These are phyloP conservation scores for Halisarca cf. caerulea DNA, from an alignment of 37 sponge, comb jelly and placozoan genomes.

Conservation along the genomic window DNA sequence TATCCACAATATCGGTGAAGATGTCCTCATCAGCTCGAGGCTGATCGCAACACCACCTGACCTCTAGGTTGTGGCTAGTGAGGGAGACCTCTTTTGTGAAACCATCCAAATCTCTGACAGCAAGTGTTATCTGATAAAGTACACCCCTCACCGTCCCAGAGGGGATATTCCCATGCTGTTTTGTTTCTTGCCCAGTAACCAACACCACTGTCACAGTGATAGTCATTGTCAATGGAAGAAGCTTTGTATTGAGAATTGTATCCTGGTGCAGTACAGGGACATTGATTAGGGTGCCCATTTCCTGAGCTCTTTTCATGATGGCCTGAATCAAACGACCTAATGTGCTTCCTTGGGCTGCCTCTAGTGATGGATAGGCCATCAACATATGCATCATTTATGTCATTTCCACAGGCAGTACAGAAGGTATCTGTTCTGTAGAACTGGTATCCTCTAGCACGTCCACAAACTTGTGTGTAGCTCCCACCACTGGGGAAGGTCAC, in stretches of 20 bases:
- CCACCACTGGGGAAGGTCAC: neutral
- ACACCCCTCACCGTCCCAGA: slow-evolving; percentile 43
- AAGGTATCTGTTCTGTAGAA: slow-evolving; percentile 25
- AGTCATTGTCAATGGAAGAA: slow-evolving; percentile 31
- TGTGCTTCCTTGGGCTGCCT: slow-evolving; percentile 26
- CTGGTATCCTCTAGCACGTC: slow-evolving; percentile 53
- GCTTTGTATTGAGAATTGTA: neutral
- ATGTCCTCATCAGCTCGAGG: neutral
- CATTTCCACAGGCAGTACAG: neutral
- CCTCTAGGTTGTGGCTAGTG: slow-evolving; percentile 22
- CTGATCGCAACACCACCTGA: slow-evolving; percentile 28
- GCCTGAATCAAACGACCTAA: slow-evolving; percentile 16
- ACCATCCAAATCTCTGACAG: slow-evolving; percentile 23
- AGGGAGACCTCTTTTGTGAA: slow-evolving; percentile 16
- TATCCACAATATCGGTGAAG: slow-evolving; percentile 5
- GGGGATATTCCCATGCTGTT: slow-evolving; percentile 25
- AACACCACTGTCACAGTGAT: slow-evolving; percentile 38
- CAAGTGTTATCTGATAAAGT: neutral
- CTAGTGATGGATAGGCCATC: slow-evolving; percentile 25
- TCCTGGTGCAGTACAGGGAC: neutral
- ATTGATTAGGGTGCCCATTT: too few relatives aligned
- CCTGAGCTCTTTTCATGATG: neutral
- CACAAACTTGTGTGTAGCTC: slow-evolving; percentile 53
- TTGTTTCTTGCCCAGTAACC: neutral
- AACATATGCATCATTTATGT: slow-evolving; percentile 22